Percentiles rank a stretch among this genome's conserved stretches.
Evolutionary conservation across 2,888 invertebrate species (phyloP).

Genomic region (Drosophila longiperda): DNA sequence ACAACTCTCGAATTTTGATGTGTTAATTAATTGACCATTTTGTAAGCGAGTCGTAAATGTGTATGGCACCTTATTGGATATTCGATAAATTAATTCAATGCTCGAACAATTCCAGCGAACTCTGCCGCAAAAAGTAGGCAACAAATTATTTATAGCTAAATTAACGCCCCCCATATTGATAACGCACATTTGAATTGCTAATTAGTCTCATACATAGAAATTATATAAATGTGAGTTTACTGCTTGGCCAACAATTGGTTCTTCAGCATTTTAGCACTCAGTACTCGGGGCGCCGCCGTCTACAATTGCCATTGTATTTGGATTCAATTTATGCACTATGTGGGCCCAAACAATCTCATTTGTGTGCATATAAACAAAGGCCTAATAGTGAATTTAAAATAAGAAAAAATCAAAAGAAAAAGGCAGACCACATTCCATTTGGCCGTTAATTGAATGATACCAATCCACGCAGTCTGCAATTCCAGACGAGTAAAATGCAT

Average conservation of each 20-base stretch:
- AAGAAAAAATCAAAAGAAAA: slow-evolving; percentile 25
- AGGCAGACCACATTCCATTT: slow-evolving; percentile 33
- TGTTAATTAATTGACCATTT: slow-evolving; percentile 56
- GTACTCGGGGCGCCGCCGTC: slow-evolving; percentile 16
- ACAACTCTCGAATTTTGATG: slow-evolving; percentile 21
- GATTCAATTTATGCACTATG: slow-evolving; percentile 63
- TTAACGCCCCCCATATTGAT: slow-evolving; percentile 56
- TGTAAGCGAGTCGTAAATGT: slow-evolving; percentile 18
- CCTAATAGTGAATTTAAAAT: slow-evolving; percentile 68
- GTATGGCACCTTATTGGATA: slow-evolving; percentile 7
- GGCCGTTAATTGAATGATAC: slow-evolving; percentile 69
- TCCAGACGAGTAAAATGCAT: slow-evolving; percentile 66
- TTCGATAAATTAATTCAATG: slow-evolving; percentile 40
- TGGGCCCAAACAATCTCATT: slow-evolving; percentile 3
- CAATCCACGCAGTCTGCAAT: slow-evolving; percentile 54
- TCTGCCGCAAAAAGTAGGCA: slow-evolving; percentile 68
- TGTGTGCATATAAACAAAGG: slow-evolving; percentile 60
- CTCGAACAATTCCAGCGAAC: slow-evolving; percentile 10
- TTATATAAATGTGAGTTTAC: slow-evolving; percentile 61
- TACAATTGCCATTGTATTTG: slow-evolving; percentile 31
- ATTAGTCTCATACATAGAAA: slow-evolving; percentile 64
- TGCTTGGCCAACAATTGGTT: slow-evolving; percentile 17
- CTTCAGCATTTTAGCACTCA: slow-evolving; percentile 9
- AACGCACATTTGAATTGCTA: slow-evolving; percentile 69
- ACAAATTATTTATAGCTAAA: slow-evolving; percentile 65